These are phyloP conservation scores for Erythrolamprus reginae DNA, from an alignment of 2,113 vertebrate species.

Conservation along the genomic window DNA sequence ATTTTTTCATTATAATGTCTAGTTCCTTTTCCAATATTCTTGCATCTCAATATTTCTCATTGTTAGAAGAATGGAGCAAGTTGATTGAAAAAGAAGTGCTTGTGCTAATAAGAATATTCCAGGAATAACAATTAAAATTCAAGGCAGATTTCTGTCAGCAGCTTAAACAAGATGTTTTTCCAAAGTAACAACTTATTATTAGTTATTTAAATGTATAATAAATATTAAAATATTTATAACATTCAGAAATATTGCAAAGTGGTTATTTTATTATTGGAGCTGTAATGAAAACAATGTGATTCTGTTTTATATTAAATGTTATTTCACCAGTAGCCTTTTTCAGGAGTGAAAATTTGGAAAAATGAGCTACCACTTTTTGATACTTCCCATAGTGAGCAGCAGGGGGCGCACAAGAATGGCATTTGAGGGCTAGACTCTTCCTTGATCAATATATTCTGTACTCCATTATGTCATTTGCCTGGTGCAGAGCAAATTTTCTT, in stretches of 20 bases:
- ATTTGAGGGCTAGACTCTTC: slow-evolving; percentile 4
- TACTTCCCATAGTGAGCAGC: slow-evolving; percentile 34
- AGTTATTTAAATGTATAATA: slow-evolving; percentile 56
- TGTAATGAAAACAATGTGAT: slow-evolving; percentile 53
- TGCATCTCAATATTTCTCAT: slow-evolving; percentile 17
- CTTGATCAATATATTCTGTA: neutral
- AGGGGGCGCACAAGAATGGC: slow-evolving; percentile 39
- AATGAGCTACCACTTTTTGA: slow-evolving; percentile 3
- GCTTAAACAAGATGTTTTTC: slow-evolving; percentile 52
- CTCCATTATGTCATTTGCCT: neutral
- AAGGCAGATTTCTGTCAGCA: slow-evolving; percentile 50
- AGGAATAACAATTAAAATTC: slow-evolving; percentile 64
- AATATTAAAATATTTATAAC: slow-evolving; percentile 50
- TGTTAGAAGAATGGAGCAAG: slow-evolving; percentile 53
- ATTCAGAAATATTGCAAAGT: slow-evolving; percentile 55
- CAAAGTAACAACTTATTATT: slow-evolving; percentile 43
- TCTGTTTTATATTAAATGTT: slow-evolving; percentile 60
- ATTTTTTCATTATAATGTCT: slow-evolving; percentile 41
- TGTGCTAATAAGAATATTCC: slow-evolving; percentile 50
- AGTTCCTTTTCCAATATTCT: slow-evolving; percentile 31
- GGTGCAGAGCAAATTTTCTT: neutral
- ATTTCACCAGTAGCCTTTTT: slow-evolving; percentile 59
- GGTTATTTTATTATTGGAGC: slow-evolving; percentile 61
- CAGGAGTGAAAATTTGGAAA: slow-evolving; percentile 5
- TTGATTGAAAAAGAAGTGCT: slow-evolving; percentile 49